phyloP scores from a whole-genome alignment of 2,888 invertebrate species.

The Noctuana brunneofusca region DNA sequence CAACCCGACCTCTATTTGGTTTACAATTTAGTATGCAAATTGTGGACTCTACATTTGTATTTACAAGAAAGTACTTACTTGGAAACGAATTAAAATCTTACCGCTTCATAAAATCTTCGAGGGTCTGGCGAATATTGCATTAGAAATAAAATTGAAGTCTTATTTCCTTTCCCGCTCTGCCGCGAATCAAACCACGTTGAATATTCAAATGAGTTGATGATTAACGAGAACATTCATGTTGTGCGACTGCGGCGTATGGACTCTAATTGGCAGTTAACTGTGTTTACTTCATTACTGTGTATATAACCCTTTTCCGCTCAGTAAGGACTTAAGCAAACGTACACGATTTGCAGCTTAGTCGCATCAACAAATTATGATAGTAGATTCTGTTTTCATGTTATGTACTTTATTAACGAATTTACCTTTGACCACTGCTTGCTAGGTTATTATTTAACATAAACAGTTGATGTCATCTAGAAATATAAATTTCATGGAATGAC shows the following conservation, averaged over 20 bases:
- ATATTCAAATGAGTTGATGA: constrained; percentile 66
- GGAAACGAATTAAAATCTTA: constrained; percentile 59
- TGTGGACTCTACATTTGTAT: constrained; percentile 61
- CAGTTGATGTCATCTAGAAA: background rate
- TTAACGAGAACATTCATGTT: constrained; percentile 55
- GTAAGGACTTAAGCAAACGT: constrained; percentile 10
- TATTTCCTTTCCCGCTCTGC: constrained; percentile 39
- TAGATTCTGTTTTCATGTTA: background rate
- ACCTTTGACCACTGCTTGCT: no score
- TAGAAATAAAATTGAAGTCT: constrained; percentile 56
- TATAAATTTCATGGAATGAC: background rate
- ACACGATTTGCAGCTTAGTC: constrained; percentile 2
- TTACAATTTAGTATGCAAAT: constrained; percentile 73
- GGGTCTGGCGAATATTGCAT: constrained; percentile 50
- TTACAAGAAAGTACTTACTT: constrained; percentile 57
- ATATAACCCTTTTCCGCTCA: constrained; percentile 10
- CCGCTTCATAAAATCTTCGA: constrained; percentile 59
- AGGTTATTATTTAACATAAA: no score
- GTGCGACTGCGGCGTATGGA: constrained; percentile 40
- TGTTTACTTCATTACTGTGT: constrained; percentile 43
- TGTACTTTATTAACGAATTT: background rate
- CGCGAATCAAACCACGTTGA: constrained; percentile 55
- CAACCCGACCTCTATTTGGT: constrained; percentile 58
- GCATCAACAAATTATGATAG: background rate
- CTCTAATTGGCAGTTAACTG: constrained; percentile 54